These are phyloP conservation scores for Gonocerus acuteangulatus DNA, from an alignment of 2,888 invertebrate genomes.

Conservation along the genomic window DNA sequence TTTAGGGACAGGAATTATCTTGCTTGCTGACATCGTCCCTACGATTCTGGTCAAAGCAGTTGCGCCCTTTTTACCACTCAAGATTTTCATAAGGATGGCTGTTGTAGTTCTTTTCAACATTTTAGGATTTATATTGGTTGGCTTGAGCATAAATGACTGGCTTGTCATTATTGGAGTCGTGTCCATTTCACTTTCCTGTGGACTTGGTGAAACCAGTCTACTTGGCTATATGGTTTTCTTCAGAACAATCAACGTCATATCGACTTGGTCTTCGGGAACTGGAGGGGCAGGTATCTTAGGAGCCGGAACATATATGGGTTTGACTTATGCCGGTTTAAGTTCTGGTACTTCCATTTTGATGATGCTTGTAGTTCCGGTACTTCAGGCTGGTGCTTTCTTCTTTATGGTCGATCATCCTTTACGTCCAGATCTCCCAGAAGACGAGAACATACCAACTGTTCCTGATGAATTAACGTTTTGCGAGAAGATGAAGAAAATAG, in stretches of 20 bases:
- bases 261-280: constrained; percentile 80
- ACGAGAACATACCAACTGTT: not conserved
- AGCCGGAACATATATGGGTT: constrained; percentile 55
- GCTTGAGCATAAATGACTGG: constrained; percentile 53
- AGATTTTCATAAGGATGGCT: constrained; percentile 54
- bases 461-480: not conserved
- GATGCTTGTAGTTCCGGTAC: constrained; percentile 35
- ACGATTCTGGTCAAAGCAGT: constrained; percentile 60
- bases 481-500: not conserved
- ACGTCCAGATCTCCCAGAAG: not conserved
- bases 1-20: constrained; percentile 65
- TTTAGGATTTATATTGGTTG: constrained; percentile 61
- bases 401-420: constrained; percentile 26
- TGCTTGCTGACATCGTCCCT: constrained; percentile 73
- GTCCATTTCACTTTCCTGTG: constrained; percentile 65
- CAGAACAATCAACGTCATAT: constrained; percentile 54
- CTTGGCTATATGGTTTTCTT: constrained; percentile 64
- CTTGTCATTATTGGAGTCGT: constrained; percentile 64
- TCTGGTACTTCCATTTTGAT: constrained; percentile 35
- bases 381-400: constrained; percentile 33
- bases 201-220: constrained; percentile 72
- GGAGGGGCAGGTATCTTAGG: constrained; percentile 76
- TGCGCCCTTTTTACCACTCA: constrained; percentile 63
- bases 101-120: constrained; percentile 52
- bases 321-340: constrained; percentile 33